These are phyloP conservation scores for Urophycis tenuis DNA, from an alignment of 2,797 vertebrate species.

Conservation along the genomic window DNA sequence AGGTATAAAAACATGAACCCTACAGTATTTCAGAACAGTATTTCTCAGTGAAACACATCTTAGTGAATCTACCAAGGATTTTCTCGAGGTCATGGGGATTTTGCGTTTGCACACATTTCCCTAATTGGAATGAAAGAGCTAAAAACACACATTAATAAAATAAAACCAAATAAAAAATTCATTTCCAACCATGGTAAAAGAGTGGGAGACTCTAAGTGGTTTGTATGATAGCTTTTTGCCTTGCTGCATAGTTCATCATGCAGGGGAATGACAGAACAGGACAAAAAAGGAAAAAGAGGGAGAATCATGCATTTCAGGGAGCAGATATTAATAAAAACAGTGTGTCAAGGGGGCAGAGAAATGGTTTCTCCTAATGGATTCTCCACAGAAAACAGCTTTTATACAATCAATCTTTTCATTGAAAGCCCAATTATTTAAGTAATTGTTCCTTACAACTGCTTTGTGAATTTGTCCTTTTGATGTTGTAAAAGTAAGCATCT, in stretches of 20 bases:
- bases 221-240: constrained; percentile 58
- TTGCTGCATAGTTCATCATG: constrained; percentile 61
- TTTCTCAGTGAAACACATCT: constrained; percentile 5
- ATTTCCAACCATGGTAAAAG: constrained; percentile 54
- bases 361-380: constrained; percentile 78
- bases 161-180: constrained; percentile 27
- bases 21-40: neutral
- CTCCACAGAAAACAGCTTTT: constrained; percentile 78
- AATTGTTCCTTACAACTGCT: constrained; percentile 76
- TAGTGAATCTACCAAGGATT: constrained; percentile 15
- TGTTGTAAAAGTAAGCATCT: constrained; percentile 70
- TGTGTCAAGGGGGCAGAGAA: constrained; percentile 74
- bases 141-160: constrained; percentile 5
- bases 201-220: constrained; percentile 66
- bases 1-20: neutral
- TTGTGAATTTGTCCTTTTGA: constrained; percentile 75
- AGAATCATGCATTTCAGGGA: constrained; percentile 74
- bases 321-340: constrained; percentile 79
- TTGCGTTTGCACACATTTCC: constrained; percentile 27
- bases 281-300: constrained; percentile 43
- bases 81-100: constrained; percentile 11
- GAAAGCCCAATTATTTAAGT: constrained; percentile 79
- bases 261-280: constrained; percentile 58
- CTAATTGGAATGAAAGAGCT: constrained; percentile 25
- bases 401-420: constrained; percentile 77